These are phyloP conservation scores for Pogonomyrmex californicus DNA, from an alignment of 1,140 invertebrate genomes.

Conservation along the genomic window DNA sequence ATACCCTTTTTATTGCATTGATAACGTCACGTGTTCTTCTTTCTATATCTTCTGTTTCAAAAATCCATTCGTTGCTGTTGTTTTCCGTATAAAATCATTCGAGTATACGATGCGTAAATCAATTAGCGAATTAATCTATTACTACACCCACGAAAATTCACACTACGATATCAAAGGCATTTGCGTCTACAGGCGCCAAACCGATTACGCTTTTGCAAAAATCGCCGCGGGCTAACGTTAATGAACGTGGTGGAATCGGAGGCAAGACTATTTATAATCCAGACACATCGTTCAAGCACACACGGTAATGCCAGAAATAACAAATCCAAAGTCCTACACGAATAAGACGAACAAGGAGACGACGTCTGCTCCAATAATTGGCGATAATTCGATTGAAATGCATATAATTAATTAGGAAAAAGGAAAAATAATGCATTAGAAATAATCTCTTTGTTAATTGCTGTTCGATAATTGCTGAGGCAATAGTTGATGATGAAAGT, in stretches of 20 bases:
- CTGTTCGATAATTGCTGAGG: neutral
- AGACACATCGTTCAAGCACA: conserved; percentile 31
- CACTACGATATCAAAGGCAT: conserved; percentile 45
- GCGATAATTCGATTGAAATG: neutral
- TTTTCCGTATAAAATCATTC: neutral
- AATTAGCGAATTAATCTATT: conserved; percentile 39
- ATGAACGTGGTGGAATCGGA: conserved; percentile 57
- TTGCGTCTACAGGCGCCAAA: neutral
- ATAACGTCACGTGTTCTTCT: neutral
- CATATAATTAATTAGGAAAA: conserved; percentile 2
- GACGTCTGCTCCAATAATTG: conserved; percentile 16
- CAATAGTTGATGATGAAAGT: neutral
- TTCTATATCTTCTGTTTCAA: neutral
- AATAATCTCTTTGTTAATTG: neutral
- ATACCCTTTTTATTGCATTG: neutral
- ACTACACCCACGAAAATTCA: conserved; percentile 45
- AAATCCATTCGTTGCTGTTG: neutral
- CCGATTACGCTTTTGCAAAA: conserved; percentile 45
- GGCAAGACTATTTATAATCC: conserved; percentile 55
- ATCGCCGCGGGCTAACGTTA: conserved; percentile 50
- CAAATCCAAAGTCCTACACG: conserved; percentile 44
- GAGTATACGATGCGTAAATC: neutral
- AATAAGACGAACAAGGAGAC: conserved; percentile 49
- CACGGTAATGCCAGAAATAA: conserved; percentile 51
- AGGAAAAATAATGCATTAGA: neutral